Percentiles rank a stretch among this genome's conserved stretches.
These are phyloP conservation scores for Heliconius hortense DNA, from an alignment of 2,888 invertebrate species.

Conservation along the genomic window DNA sequence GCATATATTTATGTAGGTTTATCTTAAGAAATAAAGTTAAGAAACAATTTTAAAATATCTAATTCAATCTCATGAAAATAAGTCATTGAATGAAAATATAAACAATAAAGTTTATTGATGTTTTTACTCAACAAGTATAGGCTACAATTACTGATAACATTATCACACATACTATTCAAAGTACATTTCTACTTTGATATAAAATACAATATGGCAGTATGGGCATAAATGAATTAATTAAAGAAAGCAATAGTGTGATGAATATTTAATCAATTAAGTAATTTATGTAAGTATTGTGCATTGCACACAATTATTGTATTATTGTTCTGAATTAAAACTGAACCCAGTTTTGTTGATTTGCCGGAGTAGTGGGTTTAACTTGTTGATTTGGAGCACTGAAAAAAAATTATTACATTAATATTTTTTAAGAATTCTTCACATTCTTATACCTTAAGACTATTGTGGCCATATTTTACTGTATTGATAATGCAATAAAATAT, in stretches of 20 bases:
- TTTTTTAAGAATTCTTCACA: background rate
- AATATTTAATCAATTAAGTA: slow-evolving; percentile 70
- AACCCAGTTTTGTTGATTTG: slow-evolving; percentile 77
- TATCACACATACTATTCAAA: slow-evolving; percentile 5
- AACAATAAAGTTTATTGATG: background rate
- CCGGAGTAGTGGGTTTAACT: slow-evolving; percentile 64
- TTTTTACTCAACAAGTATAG: background rate
- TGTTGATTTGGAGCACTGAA: slow-evolving; percentile 63
- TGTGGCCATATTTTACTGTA: background rate
- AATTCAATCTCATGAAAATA: background rate
- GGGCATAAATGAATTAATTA: slow-evolving; percentile 23
- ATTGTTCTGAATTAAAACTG: slow-evolving; percentile 62
- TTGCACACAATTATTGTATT: slow-evolving; percentile 60
- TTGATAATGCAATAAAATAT: background rate
- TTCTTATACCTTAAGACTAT: background rate
- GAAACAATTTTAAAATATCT: background rate
- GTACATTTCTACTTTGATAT: slow-evolving; percentile 1
- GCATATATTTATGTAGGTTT: background rate
- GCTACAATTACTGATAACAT: slow-evolving; percentile 9
- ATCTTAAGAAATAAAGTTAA: background rate
- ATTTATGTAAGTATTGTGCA: slow-evolving; percentile 73
- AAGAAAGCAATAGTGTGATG: slow-evolving; percentile 26
- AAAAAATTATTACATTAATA: background rate
- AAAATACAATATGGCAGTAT: slow-evolving; percentile 25
- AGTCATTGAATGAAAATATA: background rate